Evolutionary conservation across 2,797 vertebrate genomes (phyloP).

Genomic region (Gila robusta): DNA sequence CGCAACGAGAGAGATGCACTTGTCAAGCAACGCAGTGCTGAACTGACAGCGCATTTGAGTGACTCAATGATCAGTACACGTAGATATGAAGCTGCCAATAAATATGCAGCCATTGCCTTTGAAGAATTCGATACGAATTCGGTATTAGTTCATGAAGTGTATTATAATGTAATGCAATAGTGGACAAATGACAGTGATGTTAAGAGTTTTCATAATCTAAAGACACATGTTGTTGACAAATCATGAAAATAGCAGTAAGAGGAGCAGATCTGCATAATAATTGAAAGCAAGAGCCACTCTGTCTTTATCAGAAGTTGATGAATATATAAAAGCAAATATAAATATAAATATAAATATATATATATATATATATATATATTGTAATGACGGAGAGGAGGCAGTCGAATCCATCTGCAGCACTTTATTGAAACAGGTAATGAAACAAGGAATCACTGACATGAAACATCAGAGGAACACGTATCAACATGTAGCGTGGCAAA

Average conservation of each 20-base stretch:
- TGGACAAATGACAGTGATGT: not conserved
- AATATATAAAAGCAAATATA: not conserved
- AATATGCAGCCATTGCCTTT: conserved; percentile 2
- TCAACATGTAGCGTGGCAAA: too few species aligned
- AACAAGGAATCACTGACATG: too few species aligned
- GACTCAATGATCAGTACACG: conserved; percentile 28
- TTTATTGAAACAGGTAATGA: too few species aligned
- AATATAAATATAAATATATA: too few species aligned
- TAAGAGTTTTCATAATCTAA: not conserved
- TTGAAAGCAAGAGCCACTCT: not conserved
- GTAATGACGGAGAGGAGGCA: too few species aligned
- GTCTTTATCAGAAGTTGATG: not conserved
- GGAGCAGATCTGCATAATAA: not conserved
- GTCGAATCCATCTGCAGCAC: too few species aligned
- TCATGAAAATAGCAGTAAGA: not conserved
- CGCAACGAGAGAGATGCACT: conserved; percentile 21
- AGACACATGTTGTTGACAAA: not conserved
- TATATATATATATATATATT: too few species aligned
- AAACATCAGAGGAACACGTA: too few species aligned
- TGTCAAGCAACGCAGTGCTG: conserved; percentile 14
- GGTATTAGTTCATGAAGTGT: conserved; percentile 4
- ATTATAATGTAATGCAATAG: conserved; percentile 1
- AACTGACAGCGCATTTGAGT: conserved; percentile 20
- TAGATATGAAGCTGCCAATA: conserved; percentile 21
- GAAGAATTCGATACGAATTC: not conserved